These are phyloP conservation scores for Darevskia mixta DNA, from an alignment of 2,797 vertebrate genomes.

Conservation along the genomic window DNA sequence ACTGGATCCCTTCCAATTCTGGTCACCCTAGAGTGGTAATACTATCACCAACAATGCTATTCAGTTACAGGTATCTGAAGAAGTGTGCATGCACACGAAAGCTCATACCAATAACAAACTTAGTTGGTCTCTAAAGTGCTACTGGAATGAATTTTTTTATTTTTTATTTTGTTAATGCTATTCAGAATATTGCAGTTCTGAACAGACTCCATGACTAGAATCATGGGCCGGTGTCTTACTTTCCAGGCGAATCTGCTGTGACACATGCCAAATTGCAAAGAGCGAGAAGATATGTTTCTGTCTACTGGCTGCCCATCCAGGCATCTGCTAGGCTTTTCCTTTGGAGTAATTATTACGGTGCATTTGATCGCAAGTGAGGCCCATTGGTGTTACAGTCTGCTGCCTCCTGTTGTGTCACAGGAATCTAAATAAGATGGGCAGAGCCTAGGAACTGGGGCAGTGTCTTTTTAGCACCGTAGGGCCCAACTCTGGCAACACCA, in stretches of 20 bases:
- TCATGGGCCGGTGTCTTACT: slow-evolving; percentile 44
- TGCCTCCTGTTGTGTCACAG: accelerated
- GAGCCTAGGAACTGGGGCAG: slow-evolving; percentile 45
- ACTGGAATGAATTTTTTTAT: no score
- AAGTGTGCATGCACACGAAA: no score
- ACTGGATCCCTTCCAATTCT: not conserved
- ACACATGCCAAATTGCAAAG: slow-evolving; percentile 28
- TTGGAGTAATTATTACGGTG: accelerated
- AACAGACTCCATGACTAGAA: slow-evolving; percentile 20
- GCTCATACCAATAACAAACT: no score
- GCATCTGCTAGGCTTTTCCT: slow-evolving; percentile 48
- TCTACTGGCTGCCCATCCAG: slow-evolving; percentile 39
- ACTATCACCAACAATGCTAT: not conserved
- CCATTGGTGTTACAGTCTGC: slow-evolving; percentile 4
- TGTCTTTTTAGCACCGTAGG: slow-evolving; percentile 44
- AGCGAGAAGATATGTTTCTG: not conserved
- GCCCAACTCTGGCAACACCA: slow-evolving; percentile 34
- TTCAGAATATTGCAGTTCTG: slow-evolving; percentile 43
- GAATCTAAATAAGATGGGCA: slow-evolving; percentile 44
- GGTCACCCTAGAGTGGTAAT: not conserved
- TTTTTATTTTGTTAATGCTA: not conserved
- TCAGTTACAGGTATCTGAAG: not conserved
- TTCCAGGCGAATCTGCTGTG: slow-evolving; percentile 44
- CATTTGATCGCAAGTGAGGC: slow-evolving; percentile 33
- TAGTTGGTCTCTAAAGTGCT: no score